These are phyloP conservation scores for Sebastes taczanowskii DNA, from an alignment of 2,797 vertebrate species.

Conservation along the genomic window DNA sequence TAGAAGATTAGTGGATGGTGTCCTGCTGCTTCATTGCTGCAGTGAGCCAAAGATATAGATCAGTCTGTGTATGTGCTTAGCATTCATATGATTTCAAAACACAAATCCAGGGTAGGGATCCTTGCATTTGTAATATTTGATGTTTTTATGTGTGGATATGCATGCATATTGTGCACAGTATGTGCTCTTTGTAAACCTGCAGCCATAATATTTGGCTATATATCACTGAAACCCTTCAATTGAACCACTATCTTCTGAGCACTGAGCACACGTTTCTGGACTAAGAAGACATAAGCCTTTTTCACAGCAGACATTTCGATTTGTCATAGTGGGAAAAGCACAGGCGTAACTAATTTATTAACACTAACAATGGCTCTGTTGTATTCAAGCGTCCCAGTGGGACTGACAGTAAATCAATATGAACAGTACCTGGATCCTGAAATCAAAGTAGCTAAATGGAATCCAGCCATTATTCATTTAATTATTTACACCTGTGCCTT, in stretches of 20 bases:
- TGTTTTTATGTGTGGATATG: constrained; percentile 1
- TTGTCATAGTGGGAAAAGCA: no score
- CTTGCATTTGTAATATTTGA: not conserved
- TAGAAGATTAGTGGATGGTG: constrained; percentile 3
- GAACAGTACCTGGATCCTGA: no score
- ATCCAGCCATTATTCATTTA: no score
- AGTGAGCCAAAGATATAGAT: not conserved
- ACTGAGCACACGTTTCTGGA: not conserved
- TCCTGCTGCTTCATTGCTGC: not conserved
- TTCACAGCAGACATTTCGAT: no score
- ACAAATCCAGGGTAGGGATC: not conserved
- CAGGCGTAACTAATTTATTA: no score
- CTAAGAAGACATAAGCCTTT: not conserved
- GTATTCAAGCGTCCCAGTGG: no score
- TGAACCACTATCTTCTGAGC: not conserved
- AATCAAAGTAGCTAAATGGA: no score
- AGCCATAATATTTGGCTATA: not conserved
- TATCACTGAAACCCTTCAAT: not conserved
- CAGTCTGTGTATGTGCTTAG: not conserved
- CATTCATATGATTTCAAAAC: not conserved
- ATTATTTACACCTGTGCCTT: no score
- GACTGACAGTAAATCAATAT: no score
- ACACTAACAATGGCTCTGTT: no score
- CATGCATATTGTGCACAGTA: not conserved
- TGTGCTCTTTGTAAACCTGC: not conserved